Conservation (phyloP, 1,140 invertebrate species). For the Drosophila sechellia region DNA sequence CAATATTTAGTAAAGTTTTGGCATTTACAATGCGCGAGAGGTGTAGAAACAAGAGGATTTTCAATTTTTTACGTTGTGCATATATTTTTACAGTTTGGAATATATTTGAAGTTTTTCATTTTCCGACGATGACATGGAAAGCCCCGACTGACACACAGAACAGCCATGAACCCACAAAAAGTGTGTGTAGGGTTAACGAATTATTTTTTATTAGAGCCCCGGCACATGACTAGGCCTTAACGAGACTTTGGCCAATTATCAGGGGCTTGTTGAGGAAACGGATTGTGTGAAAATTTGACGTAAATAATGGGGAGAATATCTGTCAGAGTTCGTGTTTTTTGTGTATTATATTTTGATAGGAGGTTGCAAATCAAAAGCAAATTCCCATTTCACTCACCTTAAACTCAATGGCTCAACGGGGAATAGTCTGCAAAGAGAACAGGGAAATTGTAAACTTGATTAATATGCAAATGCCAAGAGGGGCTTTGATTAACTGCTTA, state of each 20-base stretch:
- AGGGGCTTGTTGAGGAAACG: constrained; percentile 32
- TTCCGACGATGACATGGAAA: constrained; percentile 47
- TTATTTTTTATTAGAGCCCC: constrained; percentile 39
- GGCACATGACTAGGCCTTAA: constrained; percentile 35
- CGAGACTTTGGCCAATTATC: constrained; percentile 36
- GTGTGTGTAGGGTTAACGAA: constrained; percentile 9
- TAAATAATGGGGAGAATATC: constrained; percentile 15
- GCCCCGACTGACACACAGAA: constrained; percentile 51
- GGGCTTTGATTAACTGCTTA: constrained; percentile 73
- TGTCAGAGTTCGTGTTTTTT: constrained; percentile 1
- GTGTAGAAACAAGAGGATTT: constrained; percentile 31
- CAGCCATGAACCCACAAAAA: constrained; percentile 31
- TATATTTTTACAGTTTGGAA: constrained; percentile 18
- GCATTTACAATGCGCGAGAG: constrained; percentile 27
- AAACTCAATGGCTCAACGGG: constrained; percentile 17
- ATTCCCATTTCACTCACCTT: constrained; percentile 38
- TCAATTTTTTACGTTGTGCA: constrained; percentile 7
- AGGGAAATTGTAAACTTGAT: constrained; percentile 65
- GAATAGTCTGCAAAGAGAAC: constrained; percentile 56
- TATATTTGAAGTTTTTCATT: constrained; percentile 18
- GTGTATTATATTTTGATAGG: constrained; percentile 11
- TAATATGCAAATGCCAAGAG: constrained; percentile 72
- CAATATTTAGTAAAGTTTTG: constrained; percentile 52
- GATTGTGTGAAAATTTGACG: constrained; percentile 29
- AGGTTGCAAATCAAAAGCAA: constrained; percentile 17